phyloP scores from a whole-genome alignment of 2,888 invertebrate species.

The Eupithecia centaureata region DNA sequence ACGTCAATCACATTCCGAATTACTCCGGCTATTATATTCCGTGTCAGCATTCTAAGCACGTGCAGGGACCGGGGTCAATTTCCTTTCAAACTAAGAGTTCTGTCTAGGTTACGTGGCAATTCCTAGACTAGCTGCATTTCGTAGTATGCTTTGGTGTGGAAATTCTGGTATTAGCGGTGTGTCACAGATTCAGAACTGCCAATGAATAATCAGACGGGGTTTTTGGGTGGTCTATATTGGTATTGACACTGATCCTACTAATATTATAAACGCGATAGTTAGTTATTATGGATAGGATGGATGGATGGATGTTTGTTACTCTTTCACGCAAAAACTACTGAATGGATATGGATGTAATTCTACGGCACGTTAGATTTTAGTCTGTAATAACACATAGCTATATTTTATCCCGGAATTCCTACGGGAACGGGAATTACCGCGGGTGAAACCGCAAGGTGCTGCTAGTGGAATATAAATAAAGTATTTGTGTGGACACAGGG shows the following conservation, averaged over 20 bases:
- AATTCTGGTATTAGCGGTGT: background rate
- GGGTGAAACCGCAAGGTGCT: too few species aligned
- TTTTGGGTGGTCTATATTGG: background rate
- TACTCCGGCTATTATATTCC: conserved; percentile 46
- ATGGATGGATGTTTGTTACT: too few species aligned
- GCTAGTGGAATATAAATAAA: too few species aligned
- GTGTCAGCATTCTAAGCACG: conserved; percentile 61
- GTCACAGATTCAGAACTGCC: background rate
- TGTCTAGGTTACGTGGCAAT: conserved; percentile 44
- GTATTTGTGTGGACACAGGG: too few species aligned
- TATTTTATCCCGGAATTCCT: too few species aligned
- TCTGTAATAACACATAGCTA: too few species aligned
- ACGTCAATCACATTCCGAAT: conserved; percentile 58
- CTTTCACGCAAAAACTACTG: too few species aligned
- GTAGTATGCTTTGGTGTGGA: conserved; percentile 5
- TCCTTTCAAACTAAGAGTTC: conserved; percentile 54
- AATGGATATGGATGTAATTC: too few species aligned
- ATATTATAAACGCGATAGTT: too few species aligned
- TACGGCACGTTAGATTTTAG: too few species aligned
- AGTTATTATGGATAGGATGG: too few species aligned
- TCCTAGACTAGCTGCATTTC: conserved; percentile 8
- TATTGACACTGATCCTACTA: background rate
- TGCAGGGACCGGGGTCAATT: conserved; percentile 65
- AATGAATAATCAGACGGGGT: background rate
- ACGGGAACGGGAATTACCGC: too few species aligned